phyloP scores from a whole-genome alignment of 2,113 vertebrate species.

The Cardinalis cardinalis region DNA sequence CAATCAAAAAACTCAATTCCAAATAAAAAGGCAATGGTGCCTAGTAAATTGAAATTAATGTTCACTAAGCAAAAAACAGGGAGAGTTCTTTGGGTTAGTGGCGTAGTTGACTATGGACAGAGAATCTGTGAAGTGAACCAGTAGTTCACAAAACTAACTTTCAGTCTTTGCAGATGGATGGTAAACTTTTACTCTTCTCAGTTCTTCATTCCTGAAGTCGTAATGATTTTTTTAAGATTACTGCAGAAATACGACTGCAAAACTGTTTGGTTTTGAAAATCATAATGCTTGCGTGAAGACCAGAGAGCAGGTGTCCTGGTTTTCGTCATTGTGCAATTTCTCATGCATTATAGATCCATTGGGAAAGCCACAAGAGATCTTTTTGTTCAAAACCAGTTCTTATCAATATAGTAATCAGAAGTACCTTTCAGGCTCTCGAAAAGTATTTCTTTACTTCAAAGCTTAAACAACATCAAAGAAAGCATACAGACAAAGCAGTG shows the following conservation, averaged over 20 bases:
- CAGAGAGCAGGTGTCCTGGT: neutral
- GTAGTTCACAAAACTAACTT: neutral
- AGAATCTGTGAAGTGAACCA: neutral
- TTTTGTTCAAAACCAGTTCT: neutral
- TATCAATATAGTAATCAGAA: neutral
- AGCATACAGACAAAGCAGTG: conserved; percentile 38
- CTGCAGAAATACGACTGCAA: neutral
- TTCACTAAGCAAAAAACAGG: neutral
- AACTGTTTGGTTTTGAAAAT: neutral
- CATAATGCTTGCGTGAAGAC: neutral
- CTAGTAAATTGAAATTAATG: neutral
- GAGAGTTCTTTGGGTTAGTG: neutral
- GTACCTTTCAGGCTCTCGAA: neutral
- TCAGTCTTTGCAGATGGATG: neutral
- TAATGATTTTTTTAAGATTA: neutral
- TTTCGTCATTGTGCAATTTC: neutral
- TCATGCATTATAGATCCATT: neutral
- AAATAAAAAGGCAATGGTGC: neutral
- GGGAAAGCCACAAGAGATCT: neutral
- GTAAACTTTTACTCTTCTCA: neutral
- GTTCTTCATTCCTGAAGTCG: neutral
- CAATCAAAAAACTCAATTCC: neutral
- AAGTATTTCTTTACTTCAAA: conserved; percentile 38
- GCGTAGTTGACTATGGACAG: neutral
- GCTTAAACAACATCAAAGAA: conserved; percentile 27